phyloP scores from a whole-genome alignment of 2,113 vertebrate genomes.

The Calonectris borealis region DNA sequence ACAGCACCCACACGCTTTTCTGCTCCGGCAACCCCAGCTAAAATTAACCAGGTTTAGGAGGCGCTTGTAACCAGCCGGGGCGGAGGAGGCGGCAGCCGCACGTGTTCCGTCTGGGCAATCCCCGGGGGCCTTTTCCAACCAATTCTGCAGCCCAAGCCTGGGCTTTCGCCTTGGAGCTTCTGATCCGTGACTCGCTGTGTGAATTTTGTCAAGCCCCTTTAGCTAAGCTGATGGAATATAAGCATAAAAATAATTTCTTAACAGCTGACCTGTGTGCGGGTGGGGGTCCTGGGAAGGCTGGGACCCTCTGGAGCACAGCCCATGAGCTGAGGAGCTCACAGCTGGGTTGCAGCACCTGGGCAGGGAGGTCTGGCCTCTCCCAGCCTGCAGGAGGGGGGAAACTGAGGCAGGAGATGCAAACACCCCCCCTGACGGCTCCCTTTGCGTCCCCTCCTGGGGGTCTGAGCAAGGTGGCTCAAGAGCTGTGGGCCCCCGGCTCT shows the following conservation, averaged over 20 bases:
- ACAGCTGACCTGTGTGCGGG: rapidly evolving
- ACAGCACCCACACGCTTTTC: neutral
- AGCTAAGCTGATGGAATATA: neutral
- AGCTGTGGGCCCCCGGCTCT: neutral
- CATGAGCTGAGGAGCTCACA: rapidly evolving
- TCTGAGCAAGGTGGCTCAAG: rapidly evolving
- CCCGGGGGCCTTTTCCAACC: rapidly evolving
- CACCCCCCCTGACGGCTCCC: rapidly evolving
- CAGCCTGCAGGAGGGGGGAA: neutral
- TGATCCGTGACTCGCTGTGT: rapidly evolving
- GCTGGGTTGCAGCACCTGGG: neutral
- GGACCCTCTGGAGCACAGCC: neutral
- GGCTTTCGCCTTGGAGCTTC: neutral
- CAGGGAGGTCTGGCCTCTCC: neutral
- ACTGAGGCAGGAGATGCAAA: neutral
- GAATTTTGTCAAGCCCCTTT: neutral
- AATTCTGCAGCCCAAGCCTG: neutral
- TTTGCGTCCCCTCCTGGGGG: rapidly evolving
- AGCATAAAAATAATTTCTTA: neutral
- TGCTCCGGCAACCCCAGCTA: neutral
- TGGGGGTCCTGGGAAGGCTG: neutral
- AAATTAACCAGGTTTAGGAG: neutral
- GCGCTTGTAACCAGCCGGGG: neutral
- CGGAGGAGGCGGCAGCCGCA: rapidly evolving
- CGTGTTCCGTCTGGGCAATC: neutral